Evolutionary conservation across 2,888 invertebrate genomes (phyloP), one percentile per base, ranked within the genome.

Genomic region (Lottia scabra): DNA sequence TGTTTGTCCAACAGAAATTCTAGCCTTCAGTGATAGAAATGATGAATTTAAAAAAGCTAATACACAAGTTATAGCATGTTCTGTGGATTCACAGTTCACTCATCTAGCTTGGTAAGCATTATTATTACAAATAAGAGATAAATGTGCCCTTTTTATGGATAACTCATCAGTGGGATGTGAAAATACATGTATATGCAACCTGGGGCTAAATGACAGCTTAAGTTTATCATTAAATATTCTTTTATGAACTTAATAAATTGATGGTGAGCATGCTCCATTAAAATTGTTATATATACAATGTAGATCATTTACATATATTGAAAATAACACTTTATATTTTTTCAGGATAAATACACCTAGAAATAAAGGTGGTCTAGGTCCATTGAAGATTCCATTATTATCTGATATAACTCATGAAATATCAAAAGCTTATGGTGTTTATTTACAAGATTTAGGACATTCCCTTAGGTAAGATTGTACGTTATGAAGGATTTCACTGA

Each of bases 51-150:
- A 93, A 77, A 93, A 94, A 85, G 94, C 97, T 84, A 94, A 94
- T 68, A 95, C 96, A 69, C 94, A 96, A 87, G 90, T 98, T 8
- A 92, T 99, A 83, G 99, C 94, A 70, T 96, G 95, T 76, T 98
- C 98, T 70, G 98, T 97, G 15, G 99, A 99, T 91, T 97, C 97
- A 62, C 97, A 98, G 90, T 99, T 96, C 92, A 95, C 94, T 38
- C 99, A 99, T 89, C 92, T 99, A 87, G 99, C 99, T 46, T 99
- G 99, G 99, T 91, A 78, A 73, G 76, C 73, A 23, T 30, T 30
- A 30, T 30, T 5, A 30, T 5, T 6, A 64, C n/a, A 45, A 8
- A 63, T 15, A n/a, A 65, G 67, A 13, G 8, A 48, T 1, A 30
- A 43, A n/a, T 30, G 16, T n/a, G 65, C 65, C 2, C 6, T 3